Base-by-base conservation (phyloP, 2,888 invertebrate species). In the Brachycybe producta region DNA sequence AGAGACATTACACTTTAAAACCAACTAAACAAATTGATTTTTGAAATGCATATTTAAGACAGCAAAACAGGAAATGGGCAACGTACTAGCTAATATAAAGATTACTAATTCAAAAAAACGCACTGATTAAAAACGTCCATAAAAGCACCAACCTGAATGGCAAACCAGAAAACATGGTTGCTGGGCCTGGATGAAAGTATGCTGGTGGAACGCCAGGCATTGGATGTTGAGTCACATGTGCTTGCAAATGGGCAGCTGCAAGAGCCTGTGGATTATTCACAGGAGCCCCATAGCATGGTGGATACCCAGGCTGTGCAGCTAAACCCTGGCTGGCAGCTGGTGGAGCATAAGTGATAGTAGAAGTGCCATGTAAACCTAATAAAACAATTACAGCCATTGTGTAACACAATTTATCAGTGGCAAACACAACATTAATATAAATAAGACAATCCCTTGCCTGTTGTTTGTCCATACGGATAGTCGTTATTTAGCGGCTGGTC, bases 201-300 rank as follows among this genome's bases (percentile, higher is more conserved):
- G 54, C 27, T n/a, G 54, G 49, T 40, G 54, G 45, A 28, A 54
- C 43, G n/a, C 49, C 48, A 28, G 56, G 45, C 23, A 53, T 51
- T 2, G 54, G 51, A 45, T 53, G 51, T 8, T 41, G 49, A 40
- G 44, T n/a, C 8, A 19, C 8, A 5, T 43, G 44, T n/a, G 41
- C 49, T 8, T 49, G 49, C 15, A 49, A 23, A 7, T 41, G 24
- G 21, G 32, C 41, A 21, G 34, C 42, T 23, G 17, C 24, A 24
- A 23, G 50, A 40, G 38, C 28, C 15, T 38, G 36, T 13, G 17
- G 35, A 19, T 39, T 27, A 27, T 23, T n/a, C 17, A 17, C 26
- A 23, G 43, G 26, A 11, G 24, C 43, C 11, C 21, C 40, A 34
- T 43, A 54, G 38, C 39, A 54, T 5, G 48, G 27, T 11, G 46